Evolutionary conservation across 2,797 vertebrate genomes (phyloP).

Genomic region (Chelon labrosus): DNA sequence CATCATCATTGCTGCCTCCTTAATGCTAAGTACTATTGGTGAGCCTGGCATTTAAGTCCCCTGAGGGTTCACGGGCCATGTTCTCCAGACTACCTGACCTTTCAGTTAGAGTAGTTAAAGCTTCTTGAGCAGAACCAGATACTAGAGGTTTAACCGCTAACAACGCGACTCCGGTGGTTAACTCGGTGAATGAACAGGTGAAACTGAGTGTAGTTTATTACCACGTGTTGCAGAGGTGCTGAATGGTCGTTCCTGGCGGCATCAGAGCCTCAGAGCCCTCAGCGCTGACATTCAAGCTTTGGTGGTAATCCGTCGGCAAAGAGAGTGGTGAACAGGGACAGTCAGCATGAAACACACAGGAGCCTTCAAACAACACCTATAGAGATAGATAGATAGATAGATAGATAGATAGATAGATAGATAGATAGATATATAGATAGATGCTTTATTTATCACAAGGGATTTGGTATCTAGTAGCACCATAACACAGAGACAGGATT

Average conservation of each 20-base stretch:
- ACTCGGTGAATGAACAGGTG: background rate
- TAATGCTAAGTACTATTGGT: background rate
- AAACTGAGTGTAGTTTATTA: conserved; percentile 52
- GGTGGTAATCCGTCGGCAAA: conserved; percentile 62
- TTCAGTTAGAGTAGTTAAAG: background rate
- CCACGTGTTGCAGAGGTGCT: conserved; percentile 89
- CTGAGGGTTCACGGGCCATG: background rate
- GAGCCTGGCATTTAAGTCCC: background rate
- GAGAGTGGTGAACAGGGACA: conserved; percentile 85
- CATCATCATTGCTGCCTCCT: background rate
- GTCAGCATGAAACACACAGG: conserved; percentile 75
- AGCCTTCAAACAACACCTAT: conserved; percentile 83
- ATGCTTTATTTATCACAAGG: no score
- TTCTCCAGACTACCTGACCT: background rate
- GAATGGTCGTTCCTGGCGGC: conserved; percentile 77
- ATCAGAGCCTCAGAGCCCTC: conserved; percentile 69
- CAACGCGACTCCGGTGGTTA: background rate
- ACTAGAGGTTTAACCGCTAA: background rate
- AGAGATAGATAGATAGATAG: background rate
- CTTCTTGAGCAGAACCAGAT: background rate
- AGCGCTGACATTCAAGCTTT: conserved; percentile 69
- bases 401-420: no score
- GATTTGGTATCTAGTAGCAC: no score
- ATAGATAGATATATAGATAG: no score
- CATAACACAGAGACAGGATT: no score